Percentiles rank a stretch among this genome's conserved stretches.
These are phyloP conservation scores for Drosophila tristis DNA, from an alignment of 1,140 invertebrate species.

Conservation along the genomic window DNA sequence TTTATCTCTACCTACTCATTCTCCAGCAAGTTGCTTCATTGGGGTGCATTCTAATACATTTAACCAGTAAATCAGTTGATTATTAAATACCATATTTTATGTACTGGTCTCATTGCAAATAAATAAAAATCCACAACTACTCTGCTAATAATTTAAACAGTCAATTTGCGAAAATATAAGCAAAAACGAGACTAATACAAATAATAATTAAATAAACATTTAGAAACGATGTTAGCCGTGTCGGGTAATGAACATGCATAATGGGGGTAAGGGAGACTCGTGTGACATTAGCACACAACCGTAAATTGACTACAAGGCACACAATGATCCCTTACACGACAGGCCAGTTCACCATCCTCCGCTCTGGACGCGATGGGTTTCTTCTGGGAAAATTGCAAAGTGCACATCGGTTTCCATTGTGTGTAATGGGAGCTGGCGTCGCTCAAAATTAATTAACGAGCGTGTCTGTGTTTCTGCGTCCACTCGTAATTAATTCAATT, in stretches of 20 bases:
- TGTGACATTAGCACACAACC: slow-evolving; percentile 56
- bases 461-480: slow-evolving; percentile 55
- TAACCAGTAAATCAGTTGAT: too few species aligned
- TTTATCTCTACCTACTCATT: too few species aligned
- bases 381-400: slow-evolving; percentile 75
- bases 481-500: slow-evolving; percentile 78
- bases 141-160: too few species aligned
- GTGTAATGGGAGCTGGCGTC: slow-evolving; percentile 57
- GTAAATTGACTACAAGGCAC: slow-evolving; percentile 61
- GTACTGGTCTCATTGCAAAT: too few species aligned
- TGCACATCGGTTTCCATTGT: slow-evolving; percentile 77
- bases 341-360: slow-evolving; percentile 13
- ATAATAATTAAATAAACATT: slow-evolving; percentile 50
- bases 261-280: background rate
- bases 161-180: too few species aligned
- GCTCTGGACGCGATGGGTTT: slow-evolving; percentile 9
- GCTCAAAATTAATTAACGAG: slow-evolving; percentile 75
- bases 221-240: slow-evolving; percentile 41
- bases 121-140: too few species aligned
- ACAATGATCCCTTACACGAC: slow-evolving; percentile 37
- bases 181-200: background rate
- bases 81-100: too few species aligned
- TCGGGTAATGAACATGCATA: background rate
- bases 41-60: too few species aligned
- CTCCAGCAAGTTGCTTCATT: too few species aligned